Evolutionary conservation across 2,113 vertebrate genomes (phyloP).

Genomic region (Circaetus gallicus): DNA sequence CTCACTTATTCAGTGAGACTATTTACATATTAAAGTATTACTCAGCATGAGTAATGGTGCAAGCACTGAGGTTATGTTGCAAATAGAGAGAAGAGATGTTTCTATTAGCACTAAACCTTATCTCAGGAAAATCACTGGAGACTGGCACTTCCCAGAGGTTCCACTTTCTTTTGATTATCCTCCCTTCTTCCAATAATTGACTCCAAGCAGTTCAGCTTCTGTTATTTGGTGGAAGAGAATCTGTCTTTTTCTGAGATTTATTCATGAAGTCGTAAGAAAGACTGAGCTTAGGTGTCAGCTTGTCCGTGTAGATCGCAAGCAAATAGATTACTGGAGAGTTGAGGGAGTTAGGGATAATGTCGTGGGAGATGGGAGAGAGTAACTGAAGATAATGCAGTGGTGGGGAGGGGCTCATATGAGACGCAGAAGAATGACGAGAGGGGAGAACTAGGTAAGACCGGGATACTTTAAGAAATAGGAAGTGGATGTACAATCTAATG

Average conservation of each 20-base stretch:
- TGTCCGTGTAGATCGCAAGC: not conserved
- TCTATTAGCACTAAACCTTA: conserved; percentile 17
- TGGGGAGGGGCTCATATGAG: not conserved
- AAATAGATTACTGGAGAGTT: not conserved
- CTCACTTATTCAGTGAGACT: not conserved
- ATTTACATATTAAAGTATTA: conserved; percentile 43
- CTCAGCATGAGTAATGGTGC: conserved; percentile 16
- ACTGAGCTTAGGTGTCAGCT: not conserved
- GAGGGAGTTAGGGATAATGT: not conserved
- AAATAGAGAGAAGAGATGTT: not conserved
- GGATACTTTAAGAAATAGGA: not conserved
- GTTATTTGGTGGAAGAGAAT: not conserved
- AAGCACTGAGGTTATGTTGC: not conserved
- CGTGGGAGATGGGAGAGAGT: not conserved
- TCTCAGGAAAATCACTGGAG: conserved; percentile 19
- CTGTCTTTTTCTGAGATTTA: not conserved
- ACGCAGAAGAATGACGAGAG: not conserved
- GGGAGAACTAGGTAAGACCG: not conserved
- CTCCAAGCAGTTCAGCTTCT: not conserved
- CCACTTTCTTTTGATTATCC: conserved; percentile 18
- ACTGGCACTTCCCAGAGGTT: not conserved
- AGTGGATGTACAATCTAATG: not conserved
- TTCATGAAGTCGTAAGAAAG: not conserved
- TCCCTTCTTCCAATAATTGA: conserved; percentile 11
- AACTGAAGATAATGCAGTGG: not conserved